A percentile compares a stretch with the other conserved stretches of the same genome.
phyloP scores from a whole-genome alignment of 2,113 vertebrate species.

The Archilochus colubris region DNA sequence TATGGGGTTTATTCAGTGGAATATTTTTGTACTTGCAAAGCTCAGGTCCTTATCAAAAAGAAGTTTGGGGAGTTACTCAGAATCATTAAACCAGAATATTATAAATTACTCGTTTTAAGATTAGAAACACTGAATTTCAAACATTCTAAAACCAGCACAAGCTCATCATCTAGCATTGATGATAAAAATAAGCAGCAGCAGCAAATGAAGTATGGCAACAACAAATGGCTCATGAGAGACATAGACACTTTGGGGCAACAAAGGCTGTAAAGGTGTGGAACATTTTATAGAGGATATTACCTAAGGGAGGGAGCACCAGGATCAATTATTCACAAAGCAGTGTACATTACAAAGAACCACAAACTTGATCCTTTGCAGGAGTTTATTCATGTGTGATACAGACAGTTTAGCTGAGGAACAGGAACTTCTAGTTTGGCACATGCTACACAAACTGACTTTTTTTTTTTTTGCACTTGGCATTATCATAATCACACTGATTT shows the following conservation, averaged over 20 bases:
- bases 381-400: background rate
- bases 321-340: background rate
- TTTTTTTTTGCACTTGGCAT: background rate
- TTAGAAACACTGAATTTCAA: background rate
- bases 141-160: background rate
- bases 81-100: background rate
- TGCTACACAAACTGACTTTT: background rate
- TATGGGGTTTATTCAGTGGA: background rate
- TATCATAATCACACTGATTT: background rate
- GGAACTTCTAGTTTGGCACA: background rate
- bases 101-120: background rate
- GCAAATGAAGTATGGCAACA: background rate
- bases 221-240: background rate
- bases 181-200: background rate
- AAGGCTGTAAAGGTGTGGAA: background rate
- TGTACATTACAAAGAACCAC: background rate
- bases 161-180: background rate
- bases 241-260: background rate
- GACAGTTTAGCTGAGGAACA: background rate
- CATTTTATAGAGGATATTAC: background rate
- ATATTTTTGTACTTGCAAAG: background rate
- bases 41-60: background rate
- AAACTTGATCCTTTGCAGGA: background rate
- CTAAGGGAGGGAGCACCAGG: fast-evolving
- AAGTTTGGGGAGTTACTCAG: background rate